phyloP scores from a whole-genome alignment of 2,888 invertebrate species.

The Eupithecia dodoneata region DNA sequence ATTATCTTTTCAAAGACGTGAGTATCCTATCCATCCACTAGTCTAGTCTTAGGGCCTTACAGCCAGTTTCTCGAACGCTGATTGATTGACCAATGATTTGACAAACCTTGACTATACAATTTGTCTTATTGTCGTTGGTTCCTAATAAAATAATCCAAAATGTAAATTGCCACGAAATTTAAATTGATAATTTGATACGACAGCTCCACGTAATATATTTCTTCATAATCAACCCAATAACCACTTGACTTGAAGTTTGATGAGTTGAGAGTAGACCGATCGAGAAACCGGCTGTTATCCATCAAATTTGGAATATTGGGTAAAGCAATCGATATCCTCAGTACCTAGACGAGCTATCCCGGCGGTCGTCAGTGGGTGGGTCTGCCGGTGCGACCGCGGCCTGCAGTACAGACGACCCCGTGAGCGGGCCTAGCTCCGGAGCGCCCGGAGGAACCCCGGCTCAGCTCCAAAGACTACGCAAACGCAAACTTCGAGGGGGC shows the following conservation, averaged over 20 bases:
- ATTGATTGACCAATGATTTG: not conserved
- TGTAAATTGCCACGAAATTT: not conserved
- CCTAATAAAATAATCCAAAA: not conserved
- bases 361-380: constrained; percentile 77
- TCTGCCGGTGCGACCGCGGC: constrained; percentile 45
- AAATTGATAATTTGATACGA: not conserved
- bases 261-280: not conserved
- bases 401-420: constrained; percentile 46
- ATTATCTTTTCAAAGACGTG: constrained; percentile 94
- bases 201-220: not conserved
- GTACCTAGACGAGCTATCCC: constrained; percentile 80
- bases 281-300: not conserved
- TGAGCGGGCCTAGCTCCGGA: constrained; percentile 43
- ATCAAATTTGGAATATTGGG: not conserved
- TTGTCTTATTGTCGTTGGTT: not conserved
- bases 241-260: not conserved
- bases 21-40: constrained; percentile 62
- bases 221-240: not conserved
- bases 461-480: constrained; percentile 85
- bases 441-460: constrained; percentile 65
- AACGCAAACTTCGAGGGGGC: constrained; percentile 89
- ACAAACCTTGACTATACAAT: not conserved
- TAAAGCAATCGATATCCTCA: constrained; percentile 36
- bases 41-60: not conserved
- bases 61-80: not conserved